Conservation (phyloP, 2,888 invertebrate genomes). For the Mesochorus sp. region DNA sequence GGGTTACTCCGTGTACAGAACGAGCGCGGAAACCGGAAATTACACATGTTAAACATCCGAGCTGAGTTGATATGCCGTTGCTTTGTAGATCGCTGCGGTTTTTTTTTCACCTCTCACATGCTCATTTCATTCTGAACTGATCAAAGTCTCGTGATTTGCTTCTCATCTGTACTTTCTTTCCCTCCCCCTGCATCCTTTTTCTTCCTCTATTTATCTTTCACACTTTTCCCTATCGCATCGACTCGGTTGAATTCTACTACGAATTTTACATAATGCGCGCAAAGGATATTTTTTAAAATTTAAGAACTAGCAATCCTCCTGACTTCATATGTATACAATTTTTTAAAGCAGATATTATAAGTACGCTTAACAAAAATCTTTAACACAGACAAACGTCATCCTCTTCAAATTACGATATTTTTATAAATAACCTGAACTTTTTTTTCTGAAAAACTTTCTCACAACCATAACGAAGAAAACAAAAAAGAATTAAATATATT, state of each 20-base stretch:
- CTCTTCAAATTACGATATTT: too few relatives aligned
- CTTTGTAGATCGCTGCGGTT: background rate
- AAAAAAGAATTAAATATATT: too few relatives aligned
- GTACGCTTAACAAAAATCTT: too few relatives aligned
- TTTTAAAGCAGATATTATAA: background rate
- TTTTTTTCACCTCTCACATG: slow-evolving; percentile 16
- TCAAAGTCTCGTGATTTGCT: slow-evolving; percentile 52
- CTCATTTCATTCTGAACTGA: slow-evolving; percentile 59
- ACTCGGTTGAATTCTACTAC: too few relatives aligned
- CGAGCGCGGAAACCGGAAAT: slow-evolving; percentile 33
- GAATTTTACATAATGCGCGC: too few relatives aligned
- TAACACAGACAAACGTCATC: too few relatives aligned
- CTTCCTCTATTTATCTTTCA: slow-evolving; percentile 54
- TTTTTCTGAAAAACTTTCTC: too few relatives aligned
- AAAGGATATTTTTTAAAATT: too few relatives aligned
- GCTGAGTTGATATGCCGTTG: slow-evolving; percentile 3
- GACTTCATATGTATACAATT: background rate
- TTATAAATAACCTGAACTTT: too few relatives aligned
- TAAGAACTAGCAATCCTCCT: too few relatives aligned
- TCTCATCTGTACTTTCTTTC: slow-evolving; percentile 58
- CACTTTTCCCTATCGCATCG: too few relatives aligned
- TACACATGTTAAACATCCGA: slow-evolving; percentile 36
- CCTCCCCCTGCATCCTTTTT: slow-evolving; percentile 51
- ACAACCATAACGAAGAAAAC: too few relatives aligned
- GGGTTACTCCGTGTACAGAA: slow-evolving; percentile 12